phyloP scores from a whole-genome alignment of 2,888 invertebrate genomes.

The Pachydiplax longipennis region DNA sequence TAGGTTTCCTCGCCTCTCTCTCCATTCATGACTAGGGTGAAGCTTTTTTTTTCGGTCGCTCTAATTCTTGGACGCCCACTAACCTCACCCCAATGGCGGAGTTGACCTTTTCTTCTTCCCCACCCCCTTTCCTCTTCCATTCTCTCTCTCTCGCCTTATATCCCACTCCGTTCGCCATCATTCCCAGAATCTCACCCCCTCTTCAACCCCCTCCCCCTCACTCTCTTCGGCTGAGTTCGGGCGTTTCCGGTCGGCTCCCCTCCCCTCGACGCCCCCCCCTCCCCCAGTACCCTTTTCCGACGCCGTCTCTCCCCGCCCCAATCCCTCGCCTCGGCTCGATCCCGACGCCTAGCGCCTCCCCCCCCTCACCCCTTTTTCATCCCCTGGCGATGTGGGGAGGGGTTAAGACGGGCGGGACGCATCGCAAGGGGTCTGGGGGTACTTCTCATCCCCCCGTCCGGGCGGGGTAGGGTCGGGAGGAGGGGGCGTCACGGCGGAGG shows the following conservation, averaged over 20 bases:
- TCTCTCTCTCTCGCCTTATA: neutral
- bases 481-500: neutral
- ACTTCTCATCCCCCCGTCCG: neutral
- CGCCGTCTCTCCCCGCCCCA: neutral
- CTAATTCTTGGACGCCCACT: neutral
- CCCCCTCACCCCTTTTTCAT: neutral
- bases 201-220: neutral
- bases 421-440: neutral
- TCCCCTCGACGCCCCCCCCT: neutral
- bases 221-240: conserved; percentile 24
- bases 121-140: neutral
- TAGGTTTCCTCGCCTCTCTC: neutral
- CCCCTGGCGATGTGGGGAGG: neutral
- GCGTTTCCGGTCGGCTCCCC: conserved; percentile 17
- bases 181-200: neutral
- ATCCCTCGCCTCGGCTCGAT: neutral
- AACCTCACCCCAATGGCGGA: neutral
- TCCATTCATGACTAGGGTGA: neutral
- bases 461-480: neutral
- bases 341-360: neutral
- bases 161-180: neutral
- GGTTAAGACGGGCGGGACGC: neutral
- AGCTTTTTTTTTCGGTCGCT: neutral
- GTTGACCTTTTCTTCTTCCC: neutral
- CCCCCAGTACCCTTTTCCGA: neutral